phyloP scores from a whole-genome alignment of 2,113 vertebrate species.

The Axis porcinus region DNA sequence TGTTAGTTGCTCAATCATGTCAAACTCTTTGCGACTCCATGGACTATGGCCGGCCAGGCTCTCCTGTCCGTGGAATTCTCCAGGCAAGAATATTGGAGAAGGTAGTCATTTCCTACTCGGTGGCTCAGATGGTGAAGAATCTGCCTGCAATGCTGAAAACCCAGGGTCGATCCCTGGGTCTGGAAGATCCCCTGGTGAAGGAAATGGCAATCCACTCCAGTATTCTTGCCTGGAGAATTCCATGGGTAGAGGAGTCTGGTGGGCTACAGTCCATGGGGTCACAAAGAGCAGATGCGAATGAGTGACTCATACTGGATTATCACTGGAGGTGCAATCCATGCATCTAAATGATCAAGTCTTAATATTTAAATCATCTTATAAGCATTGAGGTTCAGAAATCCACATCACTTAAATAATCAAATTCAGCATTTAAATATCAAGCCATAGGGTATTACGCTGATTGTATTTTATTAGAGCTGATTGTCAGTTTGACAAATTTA shows the following conservation, averaged over 20 bases:
- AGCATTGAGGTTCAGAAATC: constrained; percentile 20
- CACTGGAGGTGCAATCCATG: not conserved
- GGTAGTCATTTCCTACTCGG: not conserved
- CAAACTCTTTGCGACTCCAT: not conserved
- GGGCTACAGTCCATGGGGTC: not conserved
- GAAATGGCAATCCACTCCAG: not conserved
- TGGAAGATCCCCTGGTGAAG: not conserved
- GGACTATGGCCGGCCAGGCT: not conserved
- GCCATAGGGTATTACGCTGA: not conserved
- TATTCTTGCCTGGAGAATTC: not conserved
- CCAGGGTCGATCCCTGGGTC: fast-evolving
- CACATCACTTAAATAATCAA: constrained; percentile 28
- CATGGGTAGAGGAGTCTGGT: not conserved
- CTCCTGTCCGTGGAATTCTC: not conserved
- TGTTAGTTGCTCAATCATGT: not conserved
- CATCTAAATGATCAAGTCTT: not conserved
- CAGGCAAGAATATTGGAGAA: not conserved
- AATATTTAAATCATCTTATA: not conserved
- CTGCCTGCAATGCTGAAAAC: not conserved
- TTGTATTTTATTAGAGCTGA: not conserved
- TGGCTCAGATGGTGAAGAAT: not conserved
- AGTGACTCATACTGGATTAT: not conserved
- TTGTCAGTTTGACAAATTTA: not conserved
- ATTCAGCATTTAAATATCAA: not conserved
- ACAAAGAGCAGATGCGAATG: not conserved